A percentile compares a stretch with the other conserved stretches of the same genome.
Conservation (phyloP, 53 echinoderm and acorn worm genomes). For the Patiria pectinifera region DNA sequence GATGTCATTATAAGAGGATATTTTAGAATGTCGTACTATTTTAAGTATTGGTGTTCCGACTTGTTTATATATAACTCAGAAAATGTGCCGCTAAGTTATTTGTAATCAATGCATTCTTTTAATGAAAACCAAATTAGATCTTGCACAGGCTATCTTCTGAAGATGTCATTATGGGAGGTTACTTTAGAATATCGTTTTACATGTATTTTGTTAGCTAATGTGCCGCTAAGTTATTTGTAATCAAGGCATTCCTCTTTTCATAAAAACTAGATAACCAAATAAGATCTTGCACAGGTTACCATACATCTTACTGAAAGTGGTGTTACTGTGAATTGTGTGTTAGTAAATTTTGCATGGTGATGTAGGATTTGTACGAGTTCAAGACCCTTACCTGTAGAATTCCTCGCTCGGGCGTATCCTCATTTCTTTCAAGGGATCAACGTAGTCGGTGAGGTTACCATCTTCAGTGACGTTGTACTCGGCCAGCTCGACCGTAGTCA, state of each 20-base stretch:
- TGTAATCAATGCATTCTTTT: neutral
- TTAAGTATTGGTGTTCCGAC: too few species aligned
- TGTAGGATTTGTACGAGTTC: neutral
- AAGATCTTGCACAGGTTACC: neutral
- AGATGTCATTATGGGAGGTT: neutral
- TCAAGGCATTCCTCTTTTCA: neutral
- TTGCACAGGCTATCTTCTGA: neutral
- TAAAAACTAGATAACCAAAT: neutral
- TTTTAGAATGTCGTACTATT: too few species aligned
- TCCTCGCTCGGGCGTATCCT: constrained; percentile 85
- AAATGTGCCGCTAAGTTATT: neutral
- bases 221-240: neutral
- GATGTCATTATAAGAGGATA: neutral
- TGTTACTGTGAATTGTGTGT: neutral
- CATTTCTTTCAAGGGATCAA: constrained; percentile 73
- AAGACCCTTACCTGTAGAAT: constrained; percentile 78
- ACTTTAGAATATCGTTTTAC: too few species aligned
- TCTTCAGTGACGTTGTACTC: constrained; percentile 81
- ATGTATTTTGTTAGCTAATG: too few species aligned
- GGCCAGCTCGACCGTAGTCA: constrained; percentile 65
- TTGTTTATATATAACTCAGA: neutral
- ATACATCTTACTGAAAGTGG: neutral
- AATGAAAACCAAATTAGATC: neutral
- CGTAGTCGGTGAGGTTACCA: constrained; percentile 57
- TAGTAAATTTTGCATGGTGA: neutral